phyloP scores from a whole-genome alignment of 2,888 invertebrate species.

The Platycnemis pennipes region DNA sequence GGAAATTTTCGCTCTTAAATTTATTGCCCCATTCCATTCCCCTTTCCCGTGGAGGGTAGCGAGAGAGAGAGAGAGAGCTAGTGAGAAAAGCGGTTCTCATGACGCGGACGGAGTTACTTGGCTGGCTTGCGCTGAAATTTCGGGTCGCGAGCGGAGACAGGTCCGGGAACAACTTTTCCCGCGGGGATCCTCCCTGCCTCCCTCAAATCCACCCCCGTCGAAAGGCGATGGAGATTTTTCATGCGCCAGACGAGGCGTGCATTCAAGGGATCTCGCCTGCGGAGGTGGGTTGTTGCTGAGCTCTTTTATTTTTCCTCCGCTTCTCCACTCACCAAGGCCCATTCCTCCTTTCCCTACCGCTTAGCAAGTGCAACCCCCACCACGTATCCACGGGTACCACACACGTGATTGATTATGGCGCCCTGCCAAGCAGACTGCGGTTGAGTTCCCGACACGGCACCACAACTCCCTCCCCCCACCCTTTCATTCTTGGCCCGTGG shows the following conservation, averaged over 20 bases:
- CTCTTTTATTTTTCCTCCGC: background rate
- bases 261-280: background rate
- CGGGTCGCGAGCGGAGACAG: background rate
- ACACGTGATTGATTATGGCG: constrained; percentile 33
- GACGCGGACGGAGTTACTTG: background rate
- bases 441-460: background rate
- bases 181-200: background rate
- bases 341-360: no score
- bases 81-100: no score
- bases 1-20: no score
- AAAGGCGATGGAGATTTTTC: background rate
- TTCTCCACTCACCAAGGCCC: background rate
- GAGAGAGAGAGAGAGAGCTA: no score
- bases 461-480: background rate
- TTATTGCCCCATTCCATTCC: no score
- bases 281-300: background rate
- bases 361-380: no score
- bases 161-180: background rate
- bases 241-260: background rate
- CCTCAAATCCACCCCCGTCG: background rate
- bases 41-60: no score
- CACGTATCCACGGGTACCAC: background rate
- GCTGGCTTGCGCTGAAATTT: background rate
- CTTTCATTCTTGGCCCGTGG: background rate
- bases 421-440: constrained; percentile 18